A percentile compares a stretch with the other conserved stretches of the same genome.
phyloP scores from a whole-genome alignment of 2,113 vertebrate species.

The Dipodomys stephensi region DNA sequence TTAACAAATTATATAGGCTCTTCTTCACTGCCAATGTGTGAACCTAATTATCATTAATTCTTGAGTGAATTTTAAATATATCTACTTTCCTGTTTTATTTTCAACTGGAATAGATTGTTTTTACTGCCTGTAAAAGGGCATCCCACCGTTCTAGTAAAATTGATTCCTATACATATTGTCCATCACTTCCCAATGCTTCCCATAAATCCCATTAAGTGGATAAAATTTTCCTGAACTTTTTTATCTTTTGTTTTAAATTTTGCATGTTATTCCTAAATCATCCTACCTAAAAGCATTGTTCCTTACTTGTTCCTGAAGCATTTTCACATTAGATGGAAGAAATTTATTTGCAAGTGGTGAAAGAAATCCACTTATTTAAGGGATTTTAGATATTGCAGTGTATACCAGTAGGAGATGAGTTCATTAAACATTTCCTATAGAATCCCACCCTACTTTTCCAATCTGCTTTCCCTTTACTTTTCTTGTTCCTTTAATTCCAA shows the following conservation, averaged over 20 bases:
- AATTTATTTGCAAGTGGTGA: not conserved
- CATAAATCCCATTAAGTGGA: not conserved
- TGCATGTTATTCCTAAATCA: slow-evolving; percentile 18
- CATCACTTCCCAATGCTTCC: not conserved
- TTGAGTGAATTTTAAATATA: slow-evolving; percentile 48
- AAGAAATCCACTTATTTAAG: not conserved
- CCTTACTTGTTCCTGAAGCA: not conserved
- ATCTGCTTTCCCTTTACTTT: not conserved
- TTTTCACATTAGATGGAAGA: slow-evolving; percentile 38
- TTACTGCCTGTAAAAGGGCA: not conserved
- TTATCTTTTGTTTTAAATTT: slow-evolving; percentile 10
- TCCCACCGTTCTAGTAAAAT: not conserved
- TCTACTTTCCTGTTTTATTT: not conserved
- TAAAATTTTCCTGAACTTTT: not conserved
- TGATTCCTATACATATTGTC: not conserved
- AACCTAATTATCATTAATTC: slow-evolving; percentile 57
- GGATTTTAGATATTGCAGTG: not conserved
- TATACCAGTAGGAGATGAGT: not conserved
- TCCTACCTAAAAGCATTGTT: not conserved
- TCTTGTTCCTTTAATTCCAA: not conserved
- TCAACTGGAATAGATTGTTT: not conserved
- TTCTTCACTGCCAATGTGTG: slow-evolving; percentile 15
- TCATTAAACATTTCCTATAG: not conserved
- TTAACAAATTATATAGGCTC: slow-evolving; percentile 23
- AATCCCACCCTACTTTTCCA: not conserved